These are phyloP conservation scores for Podilymbus podiceps DNA, from an alignment of 2,113 vertebrate species.

Conservation along the genomic window DNA sequence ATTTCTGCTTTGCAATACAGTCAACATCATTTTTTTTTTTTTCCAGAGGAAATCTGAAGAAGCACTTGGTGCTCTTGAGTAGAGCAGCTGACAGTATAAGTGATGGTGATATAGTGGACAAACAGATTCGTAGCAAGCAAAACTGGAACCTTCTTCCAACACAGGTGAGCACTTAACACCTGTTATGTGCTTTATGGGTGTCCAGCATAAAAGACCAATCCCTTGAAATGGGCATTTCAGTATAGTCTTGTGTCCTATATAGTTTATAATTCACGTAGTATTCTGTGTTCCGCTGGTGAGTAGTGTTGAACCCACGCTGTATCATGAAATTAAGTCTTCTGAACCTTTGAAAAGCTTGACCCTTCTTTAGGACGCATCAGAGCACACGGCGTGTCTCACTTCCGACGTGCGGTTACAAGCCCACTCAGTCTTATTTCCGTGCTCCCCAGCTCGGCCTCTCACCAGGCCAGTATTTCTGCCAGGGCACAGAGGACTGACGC, in stretches of 20 bases:
- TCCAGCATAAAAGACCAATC: neutral
- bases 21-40: neutral
- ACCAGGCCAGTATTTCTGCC: neutral
- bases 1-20: neutral
- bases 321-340: neutral
- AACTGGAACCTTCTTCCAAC: constrained; percentile 93
- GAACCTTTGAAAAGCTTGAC: neutral
- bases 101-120: constrained; percentile 94
- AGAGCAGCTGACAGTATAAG: constrained; percentile 94
- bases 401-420: neutral
- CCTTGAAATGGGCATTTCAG: neutral
- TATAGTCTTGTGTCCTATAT: neutral
- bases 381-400: rapidly evolving
- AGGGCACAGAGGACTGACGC: neutral
- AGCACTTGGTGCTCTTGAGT: constrained; percentile 91
- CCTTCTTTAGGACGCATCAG: neutral
- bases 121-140: constrained; percentile 87
- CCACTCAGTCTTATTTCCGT: neutral
- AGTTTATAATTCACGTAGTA: neutral
- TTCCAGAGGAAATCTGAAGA: constrained; percentile 84
- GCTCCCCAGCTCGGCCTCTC: neutral
- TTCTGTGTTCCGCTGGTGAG: neutral
- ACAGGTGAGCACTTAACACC: constrained; percentile 76
- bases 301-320: neutral
- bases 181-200: neutral